These are phyloP conservation scores for Siniperca knerii DNA, from an alignment of 2,113 vertebrate genomes.

Conservation along the genomic window DNA sequence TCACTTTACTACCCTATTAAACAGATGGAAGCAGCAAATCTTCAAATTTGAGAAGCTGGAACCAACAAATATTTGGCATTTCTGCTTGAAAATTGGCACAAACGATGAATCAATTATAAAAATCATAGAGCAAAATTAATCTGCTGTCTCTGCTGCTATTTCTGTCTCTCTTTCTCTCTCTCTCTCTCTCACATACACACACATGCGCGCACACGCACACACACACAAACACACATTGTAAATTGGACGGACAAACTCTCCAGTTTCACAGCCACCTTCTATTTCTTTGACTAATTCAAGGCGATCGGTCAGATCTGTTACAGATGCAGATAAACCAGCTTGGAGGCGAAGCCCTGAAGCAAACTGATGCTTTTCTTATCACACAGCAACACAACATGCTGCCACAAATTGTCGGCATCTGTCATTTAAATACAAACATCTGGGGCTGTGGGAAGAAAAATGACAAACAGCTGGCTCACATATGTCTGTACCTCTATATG, in stretches of 20 bases:
- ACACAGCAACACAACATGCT: neutral
- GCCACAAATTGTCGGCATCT: slow-evolving; percentile 43
- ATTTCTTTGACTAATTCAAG: slow-evolving; percentile 72
- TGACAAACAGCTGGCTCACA: slow-evolving; percentile 57
- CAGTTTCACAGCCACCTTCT: slow-evolving; percentile 61
- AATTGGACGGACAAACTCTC: slow-evolving; percentile 35
- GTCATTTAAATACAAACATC: slow-evolving; percentile 49
- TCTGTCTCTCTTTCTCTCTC: neutral
- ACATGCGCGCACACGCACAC: neutral
- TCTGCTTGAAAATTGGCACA: neutral
- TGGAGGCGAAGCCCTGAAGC: slow-evolving; percentile 15
- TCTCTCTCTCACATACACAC: neutral
- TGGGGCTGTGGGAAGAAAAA: slow-evolving; percentile 2
- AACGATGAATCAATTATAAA: neutral
- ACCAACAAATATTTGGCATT: neutral
- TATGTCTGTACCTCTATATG: slow-evolving; percentile 24
- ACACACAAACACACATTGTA: neutral
- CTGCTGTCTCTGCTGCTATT: neutral
- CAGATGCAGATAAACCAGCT: slow-evolving; percentile 51
- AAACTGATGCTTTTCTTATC: slow-evolving; percentile 41
- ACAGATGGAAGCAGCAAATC: neutral
- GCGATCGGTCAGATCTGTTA: slow-evolving; percentile 60
- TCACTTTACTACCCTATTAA: neutral
- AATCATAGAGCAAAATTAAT: neutral
- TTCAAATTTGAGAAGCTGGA: neutral